phyloP scores from a whole-genome alignment of 2,888 invertebrate genomes.

The Spatulosminthurus flaviceps region DNA sequence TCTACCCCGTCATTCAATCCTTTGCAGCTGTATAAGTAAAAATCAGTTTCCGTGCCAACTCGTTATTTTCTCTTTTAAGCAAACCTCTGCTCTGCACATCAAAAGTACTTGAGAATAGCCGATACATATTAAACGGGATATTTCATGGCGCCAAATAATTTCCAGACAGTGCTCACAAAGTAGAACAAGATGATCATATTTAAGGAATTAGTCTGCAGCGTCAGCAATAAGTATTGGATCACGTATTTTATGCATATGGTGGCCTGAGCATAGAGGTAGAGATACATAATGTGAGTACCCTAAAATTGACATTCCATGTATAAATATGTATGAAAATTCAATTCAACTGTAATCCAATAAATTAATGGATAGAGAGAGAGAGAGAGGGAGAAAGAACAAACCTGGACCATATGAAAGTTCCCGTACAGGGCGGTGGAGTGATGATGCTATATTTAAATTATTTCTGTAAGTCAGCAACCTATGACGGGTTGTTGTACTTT shows the following conservation, averaged over 20 bases:
- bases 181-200: no score
- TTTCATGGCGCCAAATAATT: no score
- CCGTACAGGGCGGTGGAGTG: constrained; percentile 32
- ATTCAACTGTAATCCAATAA: no score
- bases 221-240: background rate
- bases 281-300: no score
- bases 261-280: background rate
- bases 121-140: no score
- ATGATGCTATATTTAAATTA: constrained; percentile 30
- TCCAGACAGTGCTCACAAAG: no score
- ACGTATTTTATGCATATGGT: no score
- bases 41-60: background rate
- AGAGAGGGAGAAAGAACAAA: background rate
- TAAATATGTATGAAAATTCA: no score
- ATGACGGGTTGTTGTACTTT: constrained; percentile 53
- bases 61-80: background rate
- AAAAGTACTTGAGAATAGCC: no score
- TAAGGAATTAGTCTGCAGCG: no score
- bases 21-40: background rate
- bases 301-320: no score
- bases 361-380: background rate
- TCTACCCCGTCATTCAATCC: background rate
- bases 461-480: constrained; percentile 50
- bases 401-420: constrained; percentile 46
- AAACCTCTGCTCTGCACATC: no score